Base-by-base conservation (phyloP, 1,140 invertebrate species). In the Procambarus virginalis region DNA sequence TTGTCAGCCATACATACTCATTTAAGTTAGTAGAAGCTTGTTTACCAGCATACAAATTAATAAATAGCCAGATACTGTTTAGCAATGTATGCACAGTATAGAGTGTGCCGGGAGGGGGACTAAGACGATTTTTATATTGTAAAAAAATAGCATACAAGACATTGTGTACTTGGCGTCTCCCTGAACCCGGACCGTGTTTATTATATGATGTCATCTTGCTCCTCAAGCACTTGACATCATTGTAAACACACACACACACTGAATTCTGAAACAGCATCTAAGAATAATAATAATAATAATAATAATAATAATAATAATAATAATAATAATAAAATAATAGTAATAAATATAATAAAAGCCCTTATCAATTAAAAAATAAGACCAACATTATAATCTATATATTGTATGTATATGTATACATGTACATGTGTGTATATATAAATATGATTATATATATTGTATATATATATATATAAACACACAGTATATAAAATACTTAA, bases 221-320 rank as follows among this genome's bases (percentile, higher is more conserved):
- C 60, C n/a, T 68, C 48, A 10, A 20, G 34, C 45, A 22, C 45
- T n/a, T n/a, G 68, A 70, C 64, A 48, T 84, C 46, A 84, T 73
- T 20, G 49, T 73, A 48, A 14, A 84, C 73, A 49, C 64, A n/a
- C n/a, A 73, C 48, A 70, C 8, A 45, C 10, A 84, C 68, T 68
- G 68, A 84, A 73, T 84, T 84, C 64, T 84, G 64, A 45, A 84
- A 73, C 68, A 83, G 46, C 81, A 73, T 48, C n/a, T 84, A 84
- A 84, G 64, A 70, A 20, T 3, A n/a, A 58, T 80, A 20, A 73
- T 73, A 34, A 73, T 73, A 34, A 20, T 20, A 34, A n/a, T n/a
- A 20, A 68, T 68, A 68, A 68, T 68, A 68, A 68, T 20, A 17
- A 20, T 17, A 20, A 68, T 73, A 34, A 73, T 73, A 34, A 20